Conservation (phyloP, 2,797 vertebrate species). For the Xenopus petersii region DNA sequence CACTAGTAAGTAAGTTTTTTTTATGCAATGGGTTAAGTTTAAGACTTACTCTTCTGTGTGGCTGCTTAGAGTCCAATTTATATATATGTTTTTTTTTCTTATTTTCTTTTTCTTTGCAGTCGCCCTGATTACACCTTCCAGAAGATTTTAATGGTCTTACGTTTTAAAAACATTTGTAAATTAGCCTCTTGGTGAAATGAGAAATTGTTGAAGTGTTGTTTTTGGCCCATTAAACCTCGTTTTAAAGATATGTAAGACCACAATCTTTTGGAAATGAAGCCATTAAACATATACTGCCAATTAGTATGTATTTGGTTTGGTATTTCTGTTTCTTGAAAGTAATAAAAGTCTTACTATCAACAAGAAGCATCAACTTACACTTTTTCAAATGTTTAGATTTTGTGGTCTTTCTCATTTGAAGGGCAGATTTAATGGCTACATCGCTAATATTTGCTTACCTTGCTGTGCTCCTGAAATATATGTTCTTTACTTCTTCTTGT, state of each 20-base stretch:
- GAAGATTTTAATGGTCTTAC: neutral
- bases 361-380: slow-evolving; percentile 19
- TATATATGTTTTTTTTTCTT: too few species aligned
- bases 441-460: neutral
- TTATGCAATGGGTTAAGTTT: too few species aligned
- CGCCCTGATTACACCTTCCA: slow-evolving; percentile 26
- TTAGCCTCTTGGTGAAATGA: slow-evolving; percentile 26
- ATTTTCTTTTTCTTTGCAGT: slow-evolving; percentile 4
- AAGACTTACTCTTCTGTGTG: too few species aligned
- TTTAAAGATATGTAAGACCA: slow-evolving; percentile 18
- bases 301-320: slow-evolving; percentile 13
- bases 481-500: neutral
- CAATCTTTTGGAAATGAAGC: slow-evolving; percentile 14
- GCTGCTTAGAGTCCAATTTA: too few species aligned
- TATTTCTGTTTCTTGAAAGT: slow-evolving; percentile 18
- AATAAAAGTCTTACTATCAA: slow-evolving; percentile 30
- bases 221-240: slow-evolving; percentile 17
- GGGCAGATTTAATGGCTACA: slow-evolving; percentile 19
- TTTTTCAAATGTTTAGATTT: slow-evolving; percentile 27
- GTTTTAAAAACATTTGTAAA: slow-evolving; percentile 28
- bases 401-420: slow-evolving; percentile 7
- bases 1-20: too few species aligned
- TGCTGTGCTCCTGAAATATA: slow-evolving; percentile 1
- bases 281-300: slow-evolving; percentile 31
- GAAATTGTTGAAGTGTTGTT: slow-evolving; percentile 33